Conservation (phyloP, 2,888 invertebrate species). For the Hemicrepidius hirtus region DNA sequence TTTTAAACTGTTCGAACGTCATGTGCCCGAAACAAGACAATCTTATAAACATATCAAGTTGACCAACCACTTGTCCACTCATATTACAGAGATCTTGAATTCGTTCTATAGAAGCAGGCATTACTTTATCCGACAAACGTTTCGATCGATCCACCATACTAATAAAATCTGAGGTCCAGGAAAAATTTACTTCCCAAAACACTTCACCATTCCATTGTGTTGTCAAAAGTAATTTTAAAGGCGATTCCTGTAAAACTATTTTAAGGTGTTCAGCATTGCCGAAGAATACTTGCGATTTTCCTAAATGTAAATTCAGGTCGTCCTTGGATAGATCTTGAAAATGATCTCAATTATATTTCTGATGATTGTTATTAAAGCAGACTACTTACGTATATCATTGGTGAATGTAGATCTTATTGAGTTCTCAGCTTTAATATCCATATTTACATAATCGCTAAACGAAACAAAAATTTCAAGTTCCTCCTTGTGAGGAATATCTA, state of each 20-base stretch:
- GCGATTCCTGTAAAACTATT: constrained; percentile 71
- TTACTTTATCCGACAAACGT: constrained; percentile 63
- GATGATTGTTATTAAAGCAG: too few relatives aligned
- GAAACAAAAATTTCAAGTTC: too few relatives aligned
- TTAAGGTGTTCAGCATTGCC: constrained; percentile 73
- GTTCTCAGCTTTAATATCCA: too few relatives aligned
- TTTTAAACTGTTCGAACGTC: constrained; percentile 68
- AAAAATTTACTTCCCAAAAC: constrained; percentile 71
- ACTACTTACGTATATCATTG: too few relatives aligned
- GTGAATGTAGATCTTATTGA: too few relatives aligned
- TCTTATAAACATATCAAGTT: constrained; percentile 72
- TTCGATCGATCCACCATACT: constrained; percentile 72
- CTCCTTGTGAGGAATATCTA: too few relatives aligned
- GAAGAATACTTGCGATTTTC: constrained; percentile 75
- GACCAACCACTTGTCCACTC: constrained; percentile 70
- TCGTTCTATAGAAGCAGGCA: constrained; percentile 68
- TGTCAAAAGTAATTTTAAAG: constrained; percentile 73
- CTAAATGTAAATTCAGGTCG: constrained; percentile 72
- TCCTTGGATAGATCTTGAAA: constrained; percentile 48
- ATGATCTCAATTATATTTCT: too few relatives aligned
- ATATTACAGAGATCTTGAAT: constrained; percentile 67
- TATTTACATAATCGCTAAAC: too few relatives aligned
- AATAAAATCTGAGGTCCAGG: constrained; percentile 73
- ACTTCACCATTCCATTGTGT: constrained; percentile 71
- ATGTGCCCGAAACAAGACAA: constrained; percentile 73